Percentiles rank a stretch among this genome's conserved stretches.
phyloP scores from a whole-genome alignment of 2,797 vertebrate genomes.

The Helarctos malayanus region DNA sequence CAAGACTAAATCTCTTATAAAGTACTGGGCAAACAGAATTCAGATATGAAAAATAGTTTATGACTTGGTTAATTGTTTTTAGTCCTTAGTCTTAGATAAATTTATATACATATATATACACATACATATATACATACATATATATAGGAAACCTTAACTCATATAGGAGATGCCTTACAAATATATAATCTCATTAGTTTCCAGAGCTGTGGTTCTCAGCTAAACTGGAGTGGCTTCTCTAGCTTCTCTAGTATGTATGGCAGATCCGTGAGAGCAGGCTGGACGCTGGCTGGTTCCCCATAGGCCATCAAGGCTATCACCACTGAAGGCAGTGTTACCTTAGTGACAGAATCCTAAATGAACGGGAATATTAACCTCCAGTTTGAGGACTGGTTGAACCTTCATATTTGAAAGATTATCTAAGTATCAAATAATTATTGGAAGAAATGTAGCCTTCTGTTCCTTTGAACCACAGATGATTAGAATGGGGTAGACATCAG shows the following conservation, averaged over 20 bases:
- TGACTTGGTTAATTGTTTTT: not conserved
- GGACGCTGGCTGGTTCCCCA: not conserved
- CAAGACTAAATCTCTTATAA: not conserved
- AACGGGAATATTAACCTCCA: not conserved
- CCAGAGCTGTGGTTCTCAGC: not conserved
- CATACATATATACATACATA: not conserved
- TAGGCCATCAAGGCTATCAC: not conserved
- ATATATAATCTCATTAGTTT: not conserved
- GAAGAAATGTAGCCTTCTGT: constrained; percentile 37
- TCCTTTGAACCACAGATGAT: constrained; percentile 47
- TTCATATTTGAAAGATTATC: constrained; percentile 51
- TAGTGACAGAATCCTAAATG: not conserved
- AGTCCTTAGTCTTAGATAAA: not conserved
- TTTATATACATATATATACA: not conserved
- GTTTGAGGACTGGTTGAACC: not conserved
- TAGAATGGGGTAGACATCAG: not conserved
- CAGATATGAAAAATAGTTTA: not conserved
- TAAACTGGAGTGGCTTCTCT: not conserved
- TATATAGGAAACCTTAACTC: not conserved
- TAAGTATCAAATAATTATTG: constrained; percentile 70
- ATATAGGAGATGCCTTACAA: constrained; percentile 14
- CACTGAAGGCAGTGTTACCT: not conserved
- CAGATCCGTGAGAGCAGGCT: not conserved
- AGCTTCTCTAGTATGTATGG: not conserved
- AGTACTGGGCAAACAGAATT: constrained; percentile 5